Evolutionary conservation across 2,113 vertebrate genomes (phyloP), one percentile per base, ranked within the genome.

Genomic region (Labeo rohita): DNA sequence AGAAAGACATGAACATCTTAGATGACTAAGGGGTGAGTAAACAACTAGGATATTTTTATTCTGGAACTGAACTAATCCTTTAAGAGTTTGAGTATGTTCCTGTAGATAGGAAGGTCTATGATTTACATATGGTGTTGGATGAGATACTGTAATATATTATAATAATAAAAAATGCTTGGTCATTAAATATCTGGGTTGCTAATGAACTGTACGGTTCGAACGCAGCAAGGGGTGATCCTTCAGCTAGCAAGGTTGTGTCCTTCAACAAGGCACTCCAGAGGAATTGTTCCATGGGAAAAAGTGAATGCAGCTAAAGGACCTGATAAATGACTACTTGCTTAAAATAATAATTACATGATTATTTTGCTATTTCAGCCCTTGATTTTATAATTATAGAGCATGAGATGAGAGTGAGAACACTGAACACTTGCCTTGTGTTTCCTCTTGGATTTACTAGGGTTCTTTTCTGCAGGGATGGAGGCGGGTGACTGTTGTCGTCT

Each of bases 351-450:
- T 74, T 74, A 74, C 45, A 49, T 74, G 72, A 75, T 49, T 75
- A 15, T 49, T 75, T 28, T 15, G 10, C n/a, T 8, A 49, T 49
- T 23, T 45, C 11, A 49, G 45, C 6, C 11, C 11, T 49, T 49
- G 72, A 49, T 75, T 59, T 43, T 12, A 50, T 78, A 63, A 54
- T 43, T 34, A n/a, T 15, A 83, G 10, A 1, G 18, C n/a, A 65
- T 70, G 65, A 45, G 47, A 47, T n/a, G 39, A 13, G 21, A 39
- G 52, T 11, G 23, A 73, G 43, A 50, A 63, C 13, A 43, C 11
- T 15, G 2, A 2, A 28, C 12, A 84, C 92, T 94, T 93, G 97
- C 98, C 97, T 98, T 99, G 94, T 98, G 97, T 95, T 98, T 99
- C 91, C 97, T 96, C 92, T 98, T 99, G 88, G 94, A 96, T 92